Percentiles rank a stretch among this genome's conserved stretches.
These are phyloP conservation scores for Lepidochrysops patricia DNA, from an alignment of 2,888 invertebrate species.

Conservation along the genomic window DNA sequence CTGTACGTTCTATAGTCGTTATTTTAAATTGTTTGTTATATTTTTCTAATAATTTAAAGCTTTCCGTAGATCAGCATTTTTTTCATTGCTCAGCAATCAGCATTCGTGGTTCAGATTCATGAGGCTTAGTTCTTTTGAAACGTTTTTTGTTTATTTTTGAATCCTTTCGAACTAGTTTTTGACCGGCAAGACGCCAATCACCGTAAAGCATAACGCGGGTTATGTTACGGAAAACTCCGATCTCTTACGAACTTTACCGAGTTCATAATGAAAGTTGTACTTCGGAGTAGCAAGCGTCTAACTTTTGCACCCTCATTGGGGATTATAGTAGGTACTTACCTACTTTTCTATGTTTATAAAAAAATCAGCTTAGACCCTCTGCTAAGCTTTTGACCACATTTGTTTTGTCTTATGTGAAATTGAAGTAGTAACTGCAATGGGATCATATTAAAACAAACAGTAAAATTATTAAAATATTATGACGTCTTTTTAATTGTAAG, in stretches of 20 bases:
- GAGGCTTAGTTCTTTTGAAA: background rate
- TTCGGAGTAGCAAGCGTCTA: slow-evolving; percentile 31
- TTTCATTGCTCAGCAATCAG: background rate
- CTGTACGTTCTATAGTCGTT: no score
- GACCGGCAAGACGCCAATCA: background rate
- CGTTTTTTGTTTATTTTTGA: background rate
- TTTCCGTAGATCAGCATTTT: background rate
- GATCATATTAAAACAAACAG: no score
- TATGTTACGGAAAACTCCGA: slow-evolving; percentile 25
- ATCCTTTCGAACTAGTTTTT: slow-evolving; percentile 12
- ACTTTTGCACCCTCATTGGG: slow-evolving; percentile 20
- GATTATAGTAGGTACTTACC: no score
- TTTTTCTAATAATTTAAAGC: background rate
- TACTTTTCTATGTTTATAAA: no score
- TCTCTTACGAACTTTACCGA: slow-evolving; percentile 27
- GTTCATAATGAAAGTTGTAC: slow-evolving; percentile 41
- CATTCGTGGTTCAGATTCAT: background rate
- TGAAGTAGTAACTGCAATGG: no score
- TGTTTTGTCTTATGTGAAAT: no score
- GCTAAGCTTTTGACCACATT: no score
- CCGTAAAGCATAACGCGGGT: slow-evolving; percentile 19
- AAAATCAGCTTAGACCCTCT: no score
- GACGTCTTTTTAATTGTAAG: no score
- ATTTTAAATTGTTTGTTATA: no score
- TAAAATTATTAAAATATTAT: no score